Base-by-base conservation (phyloP, 1,140 invertebrate genomes). In the Argopecten irradians region DNA sequence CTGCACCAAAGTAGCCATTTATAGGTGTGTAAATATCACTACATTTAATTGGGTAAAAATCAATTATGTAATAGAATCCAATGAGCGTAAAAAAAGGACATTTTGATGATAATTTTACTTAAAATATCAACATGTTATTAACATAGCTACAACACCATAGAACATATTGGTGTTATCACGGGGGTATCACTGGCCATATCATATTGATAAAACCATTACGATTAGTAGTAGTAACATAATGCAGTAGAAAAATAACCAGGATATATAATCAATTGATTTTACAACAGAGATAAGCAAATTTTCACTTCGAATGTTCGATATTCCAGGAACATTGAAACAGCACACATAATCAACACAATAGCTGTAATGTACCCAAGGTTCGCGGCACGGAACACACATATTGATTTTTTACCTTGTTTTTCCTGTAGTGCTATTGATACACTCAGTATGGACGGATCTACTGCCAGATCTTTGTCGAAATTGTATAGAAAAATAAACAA, bases 401-500 rank as follows among this genome's bases (percentile, higher is more conserved):
- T 71, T 71, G 55, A 71, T 71, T 71, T 1, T 11, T 3, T 19
- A 1, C 13, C 43, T n/a, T 2, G 43, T 71, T n/a, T 71, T 71
- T 71, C n/a, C 55, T 28, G 55, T 1, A 5, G 7, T n/a, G n/a
- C 2, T 71, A 71, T 71, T n/a, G 55, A 71, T 71, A 22, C 22
- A 7, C n/a, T n/a, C n/a, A n/a, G 28, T n/a, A 5, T 1, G 55
- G 16, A 28, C 5, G 55, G 13, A 71, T 71, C n/a, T 28, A 71
- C 3, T 28, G 16, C 43, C 3, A 19, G 7, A 3, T 55, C 43
- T 55, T 3, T 19, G 43, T 3, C 43, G 16, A 55, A 16, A 3
- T 71, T 71, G 55, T 71, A 71, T 71, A 28, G 55, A 71, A 39
- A 71, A 71, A 5, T n/a, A 71, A 71, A 71, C 55, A 71, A 71